Conservation (phyloP, 2,113 vertebrate genomes). For the Oreamnos americanus region DNA sequence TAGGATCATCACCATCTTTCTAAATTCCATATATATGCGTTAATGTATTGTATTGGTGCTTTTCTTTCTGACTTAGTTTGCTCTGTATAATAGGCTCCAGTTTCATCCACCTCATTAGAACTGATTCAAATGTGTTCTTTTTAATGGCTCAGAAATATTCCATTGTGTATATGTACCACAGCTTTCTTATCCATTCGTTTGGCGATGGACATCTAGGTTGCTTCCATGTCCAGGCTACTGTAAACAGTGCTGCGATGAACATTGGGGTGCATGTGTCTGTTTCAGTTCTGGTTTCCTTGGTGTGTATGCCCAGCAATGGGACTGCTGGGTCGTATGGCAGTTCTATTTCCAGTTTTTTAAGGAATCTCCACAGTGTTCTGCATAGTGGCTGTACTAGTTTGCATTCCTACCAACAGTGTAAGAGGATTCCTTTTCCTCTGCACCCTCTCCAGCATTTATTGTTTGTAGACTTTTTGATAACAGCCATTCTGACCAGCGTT, state of each 20-base stretch:
- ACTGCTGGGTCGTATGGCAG: background rate
- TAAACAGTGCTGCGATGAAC: background rate
- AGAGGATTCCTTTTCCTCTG: background rate
- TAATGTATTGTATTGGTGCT: background rate
- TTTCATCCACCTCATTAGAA: background rate
- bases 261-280: background rate
- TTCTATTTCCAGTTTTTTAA: background rate
- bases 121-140: background rate
- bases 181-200: background rate
- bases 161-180: background rate
- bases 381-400: background rate
- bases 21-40: background rate
- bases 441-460: background rate
- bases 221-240: background rate
- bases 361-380: background rate
- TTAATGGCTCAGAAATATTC: background rate
- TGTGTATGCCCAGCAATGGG: background rate
- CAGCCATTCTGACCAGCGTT: fast-evolving
- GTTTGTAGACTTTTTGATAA: background rate
- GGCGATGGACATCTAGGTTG: background rate
- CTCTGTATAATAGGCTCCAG: background rate
- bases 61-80: background rate
- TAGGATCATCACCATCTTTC: background rate
- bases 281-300: background rate
- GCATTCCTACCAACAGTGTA: background rate